These are phyloP conservation scores for Tympanoctomys barrerae DNA, from an alignment of 2,797 vertebrate species.

Conservation along the genomic window DNA sequence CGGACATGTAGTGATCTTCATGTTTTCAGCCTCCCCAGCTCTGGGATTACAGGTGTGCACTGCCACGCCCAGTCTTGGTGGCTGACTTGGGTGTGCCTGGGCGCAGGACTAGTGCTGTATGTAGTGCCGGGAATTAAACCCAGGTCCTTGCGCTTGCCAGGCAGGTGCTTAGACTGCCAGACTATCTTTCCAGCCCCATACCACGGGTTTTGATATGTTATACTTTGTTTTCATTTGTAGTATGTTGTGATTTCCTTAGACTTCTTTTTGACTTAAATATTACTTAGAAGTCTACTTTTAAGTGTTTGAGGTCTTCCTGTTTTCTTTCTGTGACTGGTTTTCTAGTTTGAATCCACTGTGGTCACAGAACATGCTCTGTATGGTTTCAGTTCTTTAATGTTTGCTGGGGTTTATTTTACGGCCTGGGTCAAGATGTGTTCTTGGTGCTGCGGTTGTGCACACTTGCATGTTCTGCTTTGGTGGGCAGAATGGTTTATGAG, in stretches of 20 bases:
- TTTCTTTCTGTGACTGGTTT: not conserved
- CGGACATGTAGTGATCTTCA: not conserved
- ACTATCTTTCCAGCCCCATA: no score
- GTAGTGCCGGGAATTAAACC: no score
- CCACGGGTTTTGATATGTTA: not conserved
- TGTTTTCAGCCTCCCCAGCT: not conserved
- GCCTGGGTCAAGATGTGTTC: not conserved
- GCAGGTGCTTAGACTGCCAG: no score
- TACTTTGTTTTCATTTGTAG: not conserved
- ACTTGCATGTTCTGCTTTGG: not conserved
- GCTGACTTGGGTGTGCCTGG: no score
- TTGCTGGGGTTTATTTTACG: not conserved
- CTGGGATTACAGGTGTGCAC: not conserved
- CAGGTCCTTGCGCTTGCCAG: no score
- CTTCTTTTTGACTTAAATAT: not conserved
- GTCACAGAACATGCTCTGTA: not conserved
- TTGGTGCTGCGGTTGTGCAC: not conserved
- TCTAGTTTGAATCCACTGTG: no score
- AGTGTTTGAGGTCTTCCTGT: not conserved
- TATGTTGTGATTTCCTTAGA: not conserved
- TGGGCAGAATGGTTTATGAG: not conserved
- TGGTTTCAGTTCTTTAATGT: not conserved
- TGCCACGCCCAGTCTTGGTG: not conserved
- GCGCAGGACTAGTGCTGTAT: no score
- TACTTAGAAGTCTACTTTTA: not conserved